Base-by-base conservation (phyloP, 64 coral and sea anemone genomes). In the Montipora foliosa region DNA sequence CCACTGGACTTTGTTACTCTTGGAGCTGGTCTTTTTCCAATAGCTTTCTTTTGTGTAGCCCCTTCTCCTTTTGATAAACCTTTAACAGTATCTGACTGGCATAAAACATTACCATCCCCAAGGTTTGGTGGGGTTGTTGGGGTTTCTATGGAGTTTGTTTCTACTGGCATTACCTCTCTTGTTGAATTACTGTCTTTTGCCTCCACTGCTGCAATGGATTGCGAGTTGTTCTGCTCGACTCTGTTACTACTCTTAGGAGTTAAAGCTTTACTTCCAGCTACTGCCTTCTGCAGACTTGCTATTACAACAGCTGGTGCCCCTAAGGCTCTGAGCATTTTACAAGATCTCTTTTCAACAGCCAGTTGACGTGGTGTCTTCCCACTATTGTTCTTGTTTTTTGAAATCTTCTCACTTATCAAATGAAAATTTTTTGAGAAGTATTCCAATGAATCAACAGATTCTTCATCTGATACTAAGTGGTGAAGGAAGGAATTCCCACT, bases 401-500 rank as follows among this genome's bases (percentile, higher is more conserved):
- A 86, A n/a, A 86, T 21, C 19, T 86, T 72, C 66, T 86, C 82
- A 51, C 44, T 70, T 7, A 17, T 13, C 20, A 10, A 50, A 12
- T 12, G 44, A 49, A 86, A 86, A 19, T 86, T 71, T 21, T 14
- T 46, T n/a, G 46, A 48, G 11, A 86, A 71, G 82, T 86, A 50
- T 4, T 20, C n/a, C 17, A 86, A 10, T 5, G 64, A 70, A 5
- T 70, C 64, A 70, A 68, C 19, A 8, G 82, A 86, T 10, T 49
- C 47, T n/a, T 86, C 82, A 86, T 86, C 82, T 12, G 66, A 50
- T 19, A 86, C 82, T 11, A 86, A 50, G 47, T 71, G 61, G 45
- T 86, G 82, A 71, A 86, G 82, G 46, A 86, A 86, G n/a, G 82
- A 68, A 86, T 86, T 59, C 45, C 82, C 82, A 22, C 46, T 48